These are phyloP conservation scores for Scophthalmus maximus DNA, from an alignment of 2,113 vertebrate species.

Conservation along the genomic window DNA sequence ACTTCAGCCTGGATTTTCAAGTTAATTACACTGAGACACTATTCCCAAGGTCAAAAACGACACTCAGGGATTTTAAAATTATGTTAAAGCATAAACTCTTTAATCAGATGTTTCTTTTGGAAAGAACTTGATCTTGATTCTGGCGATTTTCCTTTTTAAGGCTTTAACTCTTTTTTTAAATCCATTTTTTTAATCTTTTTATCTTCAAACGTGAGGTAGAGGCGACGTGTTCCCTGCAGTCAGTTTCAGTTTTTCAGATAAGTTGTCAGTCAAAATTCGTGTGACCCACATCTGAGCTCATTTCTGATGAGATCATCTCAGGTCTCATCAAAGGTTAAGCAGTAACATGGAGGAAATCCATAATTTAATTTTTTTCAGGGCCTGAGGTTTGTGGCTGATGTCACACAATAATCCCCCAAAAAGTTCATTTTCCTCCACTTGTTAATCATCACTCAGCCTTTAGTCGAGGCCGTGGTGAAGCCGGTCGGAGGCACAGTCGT, in stretches of 20 bases:
- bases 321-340: background rate
- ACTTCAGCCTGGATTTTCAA: no score
- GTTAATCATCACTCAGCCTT: background rate
- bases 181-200: background rate
- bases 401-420: background rate
- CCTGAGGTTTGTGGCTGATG: background rate
- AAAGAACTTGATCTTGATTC: background rate
- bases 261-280: background rate
- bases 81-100: background rate
- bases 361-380: background rate
- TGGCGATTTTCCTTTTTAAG: background rate
- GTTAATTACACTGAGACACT: no score
- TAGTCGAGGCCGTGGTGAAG: background rate
- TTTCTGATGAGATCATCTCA: background rate
- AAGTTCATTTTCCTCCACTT: slow-evolving; percentile 5
- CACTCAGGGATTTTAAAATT: no score
- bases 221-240: background rate
- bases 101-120: background rate
- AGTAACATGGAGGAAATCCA: background rate
- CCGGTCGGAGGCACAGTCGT: slow-evolving; percentile 7
- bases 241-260: background rate
- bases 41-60: no score
- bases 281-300: background rate
- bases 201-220: background rate
- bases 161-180: background rate